These are phyloP conservation scores for Dicrurus megarhynchus DNA, from an alignment of 2,113 vertebrate species.

Conservation along the genomic window DNA sequence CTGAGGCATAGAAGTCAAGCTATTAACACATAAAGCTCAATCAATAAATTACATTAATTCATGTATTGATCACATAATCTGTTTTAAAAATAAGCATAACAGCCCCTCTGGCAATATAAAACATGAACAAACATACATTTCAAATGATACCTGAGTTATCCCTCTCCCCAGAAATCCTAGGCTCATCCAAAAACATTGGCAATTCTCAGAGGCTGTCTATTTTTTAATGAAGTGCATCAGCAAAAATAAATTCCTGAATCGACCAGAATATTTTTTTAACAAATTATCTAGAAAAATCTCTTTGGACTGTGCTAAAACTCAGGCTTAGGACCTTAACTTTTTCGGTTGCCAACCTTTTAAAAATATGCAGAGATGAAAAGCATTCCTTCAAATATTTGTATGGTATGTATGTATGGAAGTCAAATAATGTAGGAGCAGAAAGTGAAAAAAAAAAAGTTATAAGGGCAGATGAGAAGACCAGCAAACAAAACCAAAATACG, in stretches of 20 bases:
- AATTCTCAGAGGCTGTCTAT: background rate
- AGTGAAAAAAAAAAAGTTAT: background rate
- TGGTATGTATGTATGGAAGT: background rate
- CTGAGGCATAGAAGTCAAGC: background rate
- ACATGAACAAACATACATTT: background rate
- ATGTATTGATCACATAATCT: background rate
- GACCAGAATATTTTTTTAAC: background rate
- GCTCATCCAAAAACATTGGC: background rate
- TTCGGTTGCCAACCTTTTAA: background rate
- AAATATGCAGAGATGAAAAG: background rate
- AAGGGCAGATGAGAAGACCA: background rate
- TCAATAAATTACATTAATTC: conserved; percentile 43
- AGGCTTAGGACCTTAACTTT: background rate
- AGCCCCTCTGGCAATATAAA: background rate
- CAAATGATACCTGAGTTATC: background rate
- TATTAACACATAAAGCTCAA: conserved; percentile 1
- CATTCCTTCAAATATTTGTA: background rate
- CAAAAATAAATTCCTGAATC: background rate
- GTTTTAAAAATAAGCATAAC: background rate
- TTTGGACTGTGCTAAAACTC: background rate
- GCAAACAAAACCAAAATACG: background rate
- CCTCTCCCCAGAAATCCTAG: background rate
- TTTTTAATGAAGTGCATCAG: background rate
- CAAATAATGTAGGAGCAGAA: background rate
- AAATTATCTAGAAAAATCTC: background rate